phyloP scores from a whole-genome alignment of 1,140 invertebrate genomes.

The Thaumatotibia leucotreta region DNA sequence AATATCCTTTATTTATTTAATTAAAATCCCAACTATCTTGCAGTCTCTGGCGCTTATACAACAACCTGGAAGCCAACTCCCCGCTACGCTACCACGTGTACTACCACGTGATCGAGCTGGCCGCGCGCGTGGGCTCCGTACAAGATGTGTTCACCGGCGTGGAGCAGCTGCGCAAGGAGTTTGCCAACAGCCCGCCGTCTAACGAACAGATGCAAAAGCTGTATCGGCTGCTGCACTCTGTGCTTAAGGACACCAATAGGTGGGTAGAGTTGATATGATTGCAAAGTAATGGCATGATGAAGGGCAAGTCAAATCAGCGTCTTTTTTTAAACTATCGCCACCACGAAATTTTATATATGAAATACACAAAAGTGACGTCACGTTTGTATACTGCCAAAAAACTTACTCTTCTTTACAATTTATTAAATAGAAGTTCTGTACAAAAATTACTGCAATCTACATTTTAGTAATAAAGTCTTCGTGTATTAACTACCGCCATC shows the following conservation, averaged over 20 bases:
- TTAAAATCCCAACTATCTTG: constrained; percentile 34
- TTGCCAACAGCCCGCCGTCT: constrained; percentile 88
- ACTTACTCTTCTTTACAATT: no score
- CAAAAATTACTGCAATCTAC: no score
- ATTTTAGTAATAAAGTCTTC: no score
- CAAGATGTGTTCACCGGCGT: constrained; percentile 87
- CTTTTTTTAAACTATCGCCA: no score
- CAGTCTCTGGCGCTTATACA: constrained; percentile 91
- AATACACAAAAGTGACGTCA: no score
- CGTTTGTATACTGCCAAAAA: no score
- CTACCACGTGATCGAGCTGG: constrained; percentile 92
- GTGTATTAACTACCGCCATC: no score
- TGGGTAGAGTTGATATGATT: no score
- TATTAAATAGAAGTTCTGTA: no score
- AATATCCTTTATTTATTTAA: background rate
- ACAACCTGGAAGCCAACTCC: constrained; percentile 90
- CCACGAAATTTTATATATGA: no score
- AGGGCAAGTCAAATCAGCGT: no score
- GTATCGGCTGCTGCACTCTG: constrained; percentile 92
- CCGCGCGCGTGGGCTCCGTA: constrained; percentile 90
- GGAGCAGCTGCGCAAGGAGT: constrained; percentile 90
- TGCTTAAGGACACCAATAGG: constrained; percentile 81
- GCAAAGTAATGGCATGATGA: no score
- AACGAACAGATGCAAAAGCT: constrained; percentile 96
- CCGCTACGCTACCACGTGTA: constrained; percentile 94